phyloP scores from a whole-genome alignment of 2,797 vertebrate genomes.

The Pterois miles region DNA sequence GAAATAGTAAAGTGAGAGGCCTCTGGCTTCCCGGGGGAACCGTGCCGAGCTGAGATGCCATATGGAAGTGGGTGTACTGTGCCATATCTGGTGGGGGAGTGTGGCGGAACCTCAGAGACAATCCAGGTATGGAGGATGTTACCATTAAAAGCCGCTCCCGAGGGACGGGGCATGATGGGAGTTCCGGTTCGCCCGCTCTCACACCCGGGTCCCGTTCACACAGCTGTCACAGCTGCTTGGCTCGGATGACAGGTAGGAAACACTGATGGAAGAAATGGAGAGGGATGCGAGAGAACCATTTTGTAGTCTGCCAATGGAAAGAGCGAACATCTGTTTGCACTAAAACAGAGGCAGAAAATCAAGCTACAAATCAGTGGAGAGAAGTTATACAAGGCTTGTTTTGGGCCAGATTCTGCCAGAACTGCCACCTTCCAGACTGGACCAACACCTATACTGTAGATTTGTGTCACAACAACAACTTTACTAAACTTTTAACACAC shows the following conservation, averaged over 20 bases:
- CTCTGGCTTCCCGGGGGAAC: constrained; percentile 50
- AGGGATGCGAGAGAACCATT: constrained; percentile 7
- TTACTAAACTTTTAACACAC: neutral
- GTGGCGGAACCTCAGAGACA: constrained; percentile 47
- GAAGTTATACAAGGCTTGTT: neutral
- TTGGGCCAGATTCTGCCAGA: neutral
- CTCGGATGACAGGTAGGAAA: constrained; percentile 42
- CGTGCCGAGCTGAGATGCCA: constrained; percentile 43
- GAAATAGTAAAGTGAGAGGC: constrained; percentile 58
- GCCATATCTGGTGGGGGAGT: constrained; percentile 45
- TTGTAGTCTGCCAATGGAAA: constrained; percentile 28
- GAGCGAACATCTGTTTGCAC: constrained; percentile 45
- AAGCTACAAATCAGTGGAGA: constrained; percentile 9
- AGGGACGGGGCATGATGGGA: constrained; percentile 48
- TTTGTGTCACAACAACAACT: neutral
- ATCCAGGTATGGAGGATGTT: constrained; percentile 58
- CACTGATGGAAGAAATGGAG: constrained; percentile 8
- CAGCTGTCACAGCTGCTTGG: constrained; percentile 49
- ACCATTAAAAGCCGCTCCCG: constrained; percentile 45
- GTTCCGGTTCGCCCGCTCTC: constrained; percentile 30
- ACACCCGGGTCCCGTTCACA: neutral
- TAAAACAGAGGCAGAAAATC: constrained; percentile 35
- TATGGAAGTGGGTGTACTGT: constrained; percentile 74
- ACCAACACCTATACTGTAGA: neutral
- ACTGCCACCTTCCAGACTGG: neutral